A percentile compares a stretch with the other conserved stretches of the same genome.
These are phyloP conservation scores for Tenualosa ilisha DNA, from an alignment of 2,797 vertebrate species.

Conservation along the genomic window DNA sequence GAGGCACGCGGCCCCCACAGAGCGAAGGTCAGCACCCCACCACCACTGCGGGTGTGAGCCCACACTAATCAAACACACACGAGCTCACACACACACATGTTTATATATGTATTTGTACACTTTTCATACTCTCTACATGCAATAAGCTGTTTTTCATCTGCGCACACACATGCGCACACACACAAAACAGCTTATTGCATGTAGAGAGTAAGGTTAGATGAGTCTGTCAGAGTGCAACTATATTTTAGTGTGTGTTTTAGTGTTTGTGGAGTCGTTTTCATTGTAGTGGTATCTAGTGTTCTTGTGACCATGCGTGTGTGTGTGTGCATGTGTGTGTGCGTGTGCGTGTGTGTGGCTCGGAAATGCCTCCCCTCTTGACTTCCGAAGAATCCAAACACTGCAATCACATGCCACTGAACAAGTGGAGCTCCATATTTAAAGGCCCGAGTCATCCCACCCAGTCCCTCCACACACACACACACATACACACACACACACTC, in stretches of 20 bases:
- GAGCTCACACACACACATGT: neutral
- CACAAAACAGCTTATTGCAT: too few species aligned
- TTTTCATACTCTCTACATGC: too few species aligned
- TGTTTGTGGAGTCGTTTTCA: constrained; percentile 31
- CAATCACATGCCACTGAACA: constrained; percentile 42
- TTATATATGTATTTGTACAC: neutral
- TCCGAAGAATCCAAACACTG: constrained; percentile 45
- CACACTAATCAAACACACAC: constrained; percentile 17
- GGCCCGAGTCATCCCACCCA: constrained; percentile 55
- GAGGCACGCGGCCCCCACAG: neutral
- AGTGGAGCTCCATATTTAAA: constrained; percentile 40
- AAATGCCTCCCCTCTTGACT: constrained; percentile 53
- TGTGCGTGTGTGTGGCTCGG: constrained; percentile 22
- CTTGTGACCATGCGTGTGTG: constrained; percentile 2
- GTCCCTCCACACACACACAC: constrained; percentile 24
- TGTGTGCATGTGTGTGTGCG: neutral
- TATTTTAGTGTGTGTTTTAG: constrained; percentile 34
- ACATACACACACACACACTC: constrained; percentile 17
- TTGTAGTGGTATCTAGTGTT: constrained; percentile 19
- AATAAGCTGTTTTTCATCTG: too few species aligned
- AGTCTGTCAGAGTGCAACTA: neutral
- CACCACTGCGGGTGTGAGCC: constrained; percentile 17
- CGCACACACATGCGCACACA: too few species aligned
- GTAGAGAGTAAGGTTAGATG: neutral
- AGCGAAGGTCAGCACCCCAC: constrained; percentile 34